Evolutionary conservation across 2,888 invertebrate genomes (phyloP), one percentile per base, ranked within the genome.

Genomic region (Trissolcus japonicus): DNA sequence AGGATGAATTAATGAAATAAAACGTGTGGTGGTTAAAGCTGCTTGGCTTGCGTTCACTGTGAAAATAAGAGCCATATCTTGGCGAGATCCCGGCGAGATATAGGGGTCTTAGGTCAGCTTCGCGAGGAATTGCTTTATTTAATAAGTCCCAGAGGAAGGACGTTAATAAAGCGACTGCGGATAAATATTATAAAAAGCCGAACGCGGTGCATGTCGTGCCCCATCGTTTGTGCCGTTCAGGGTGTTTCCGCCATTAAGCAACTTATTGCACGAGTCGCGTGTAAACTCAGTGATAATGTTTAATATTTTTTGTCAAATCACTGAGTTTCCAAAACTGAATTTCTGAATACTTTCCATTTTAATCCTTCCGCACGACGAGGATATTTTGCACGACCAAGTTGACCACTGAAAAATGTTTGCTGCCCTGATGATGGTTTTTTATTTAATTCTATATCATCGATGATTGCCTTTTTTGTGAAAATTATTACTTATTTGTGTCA

Each of bases 111-210:
- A 80, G 85, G 83, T 86, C 82, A 81, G 71, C 79, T 56, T 77
- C 83, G 82, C 83, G 83, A 82, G 81, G 85, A 86, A 86, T 87
- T 86, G 86, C 86, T 87, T 87, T 85, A 86, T 87, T 87, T 86
- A 87, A 87, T 86, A 86, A 87, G 83, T 82, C 82, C 81, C 82
- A 79, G 66, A 76, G 83, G 82, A 83, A 82, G 80, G 83, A 83
- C 83, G 84, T 83, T 83, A 86, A 86, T 86, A 86, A 86, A 86
- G 79, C 73, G 77, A 76, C 72, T 59, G 78, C 48, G 73, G 73
- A 78, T 75, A 79, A 79, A 79, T 79, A 77, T 75, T 79, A 77
- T 76, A 67, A 73, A 79, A 79, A 79, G 62, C 57, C 76, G 76
- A 79, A 66, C 62, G 68, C 73, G 41, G 71, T 67, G 66, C 73